These are phyloP conservation scores for Tetramorium bicarinatum DNA, from an alignment of 2,888 invertebrate species.

Conservation along the genomic window DNA sequence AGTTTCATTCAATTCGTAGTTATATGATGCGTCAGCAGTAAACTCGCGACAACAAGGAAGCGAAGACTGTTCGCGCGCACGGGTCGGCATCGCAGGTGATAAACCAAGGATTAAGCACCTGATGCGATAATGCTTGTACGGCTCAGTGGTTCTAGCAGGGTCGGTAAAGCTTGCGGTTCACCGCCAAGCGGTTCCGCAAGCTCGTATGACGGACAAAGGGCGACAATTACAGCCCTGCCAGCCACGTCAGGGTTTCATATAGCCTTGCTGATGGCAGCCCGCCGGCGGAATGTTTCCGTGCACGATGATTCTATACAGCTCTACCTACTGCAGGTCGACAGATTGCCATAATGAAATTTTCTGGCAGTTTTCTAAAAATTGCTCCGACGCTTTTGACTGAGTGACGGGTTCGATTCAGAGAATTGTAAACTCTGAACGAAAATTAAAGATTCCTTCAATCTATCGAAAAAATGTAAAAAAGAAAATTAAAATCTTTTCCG, in stretches of 20 bases:
- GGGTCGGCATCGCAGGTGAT: slow-evolving; percentile 71
- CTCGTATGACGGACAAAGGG: slow-evolving; percentile 82
- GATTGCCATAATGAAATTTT: slow-evolving; percentile 26
- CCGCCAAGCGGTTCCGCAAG: slow-evolving; percentile 74
- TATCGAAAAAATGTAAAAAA: not conserved
- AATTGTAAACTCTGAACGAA: not conserved
- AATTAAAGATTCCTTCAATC: not conserved
- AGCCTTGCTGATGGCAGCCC: slow-evolving; percentile 72
- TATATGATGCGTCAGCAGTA: slow-evolving; percentile 46
- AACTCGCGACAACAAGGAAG: slow-evolving; percentile 48
- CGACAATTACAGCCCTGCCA: slow-evolving; percentile 83
- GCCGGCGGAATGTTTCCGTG: slow-evolving; percentile 60
- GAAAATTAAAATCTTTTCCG: not conserved
- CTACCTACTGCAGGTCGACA: not conserved
- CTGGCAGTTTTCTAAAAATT: not conserved
- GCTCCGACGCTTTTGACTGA: not conserved
- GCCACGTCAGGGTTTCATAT: slow-evolving; percentile 81
- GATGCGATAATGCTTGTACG: slow-evolving; percentile 79
- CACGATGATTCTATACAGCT: slow-evolving; percentile 38
- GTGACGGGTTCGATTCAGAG: not conserved
- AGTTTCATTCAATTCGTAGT: slow-evolving; percentile 49
- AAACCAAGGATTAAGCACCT: slow-evolving; percentile 80
- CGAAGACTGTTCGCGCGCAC: not conserved
- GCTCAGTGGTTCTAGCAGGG: slow-evolving; percentile 71
- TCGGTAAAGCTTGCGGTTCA: slow-evolving; percentile 77